Evolutionary conservation across 92 coral and sea anemone species (phyloP).

Genomic region (Phenganax marumi): DNA sequence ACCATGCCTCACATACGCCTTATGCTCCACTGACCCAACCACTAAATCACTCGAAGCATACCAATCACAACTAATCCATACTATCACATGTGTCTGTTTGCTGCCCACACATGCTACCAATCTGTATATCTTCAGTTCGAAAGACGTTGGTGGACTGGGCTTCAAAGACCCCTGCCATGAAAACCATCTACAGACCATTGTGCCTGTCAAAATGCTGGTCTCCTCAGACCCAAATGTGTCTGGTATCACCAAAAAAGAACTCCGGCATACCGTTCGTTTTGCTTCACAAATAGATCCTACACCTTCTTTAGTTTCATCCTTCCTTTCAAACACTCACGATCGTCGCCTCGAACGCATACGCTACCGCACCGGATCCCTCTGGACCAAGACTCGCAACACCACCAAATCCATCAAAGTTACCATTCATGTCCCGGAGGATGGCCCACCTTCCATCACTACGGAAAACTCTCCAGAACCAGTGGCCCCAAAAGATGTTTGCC

Average conservation of each 20-base stretch:
- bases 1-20: slow-evolving; percentile 41
- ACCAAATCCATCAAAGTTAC: background rate
- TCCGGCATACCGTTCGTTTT: background rate
- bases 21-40: slow-evolving; percentile 18
- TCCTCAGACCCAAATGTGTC: too few relatives aligned
- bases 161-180: background rate
- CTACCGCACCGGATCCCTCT: background rate
- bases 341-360: background rate
- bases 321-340: too few relatives aligned
- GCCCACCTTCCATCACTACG: background rate
- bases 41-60: background rate
- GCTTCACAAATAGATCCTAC: background rate
- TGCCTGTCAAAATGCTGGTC: too few relatives aligned
- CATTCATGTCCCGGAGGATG: too few relatives aligned
- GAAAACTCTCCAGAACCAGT: background rate
- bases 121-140: background rate
- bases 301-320: too few relatives aligned
- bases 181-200: background rate
- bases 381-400: background rate
- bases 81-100: background rate
- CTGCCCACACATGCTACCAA: background rate
- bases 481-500: too few relatives aligned
- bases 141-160: background rate
- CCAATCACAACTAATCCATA: background rate
- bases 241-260: too few relatives aligned